A percentile compares a stretch with the other conserved stretches of the same genome.
Evolutionary conservation across 2,113 vertebrate genomes (phyloP).

Genomic region (Phylloscopus trochilus): DNA sequence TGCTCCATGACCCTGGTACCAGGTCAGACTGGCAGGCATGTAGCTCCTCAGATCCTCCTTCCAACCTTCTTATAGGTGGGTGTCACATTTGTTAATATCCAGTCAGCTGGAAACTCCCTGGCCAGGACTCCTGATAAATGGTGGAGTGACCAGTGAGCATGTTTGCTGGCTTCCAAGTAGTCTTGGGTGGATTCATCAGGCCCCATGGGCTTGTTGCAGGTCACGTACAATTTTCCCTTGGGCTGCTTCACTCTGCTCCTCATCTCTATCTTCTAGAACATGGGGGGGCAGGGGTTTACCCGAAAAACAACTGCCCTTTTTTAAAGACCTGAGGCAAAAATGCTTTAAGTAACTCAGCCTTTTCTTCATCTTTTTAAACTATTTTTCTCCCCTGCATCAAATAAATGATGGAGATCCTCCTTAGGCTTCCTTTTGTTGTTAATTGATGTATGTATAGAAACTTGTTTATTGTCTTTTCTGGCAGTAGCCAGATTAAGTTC

Average conservation of each 20-base stretch:
- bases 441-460: background rate
- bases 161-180: background rate
- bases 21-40: background rate
- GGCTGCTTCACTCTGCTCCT: background rate
- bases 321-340: background rate
- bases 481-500: background rate
- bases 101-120: background rate
- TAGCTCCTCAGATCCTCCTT: background rate
- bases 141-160: background rate
- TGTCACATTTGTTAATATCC: background rate
- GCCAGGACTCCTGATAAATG: background rate
- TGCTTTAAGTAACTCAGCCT: background rate
- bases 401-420: background rate
- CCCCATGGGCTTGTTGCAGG: background rate
- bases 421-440: background rate
- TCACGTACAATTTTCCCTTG: background rate
- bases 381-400: background rate
- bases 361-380: background rate
- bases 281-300: too few relatives aligned
- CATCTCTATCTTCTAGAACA: background rate
- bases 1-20: background rate
- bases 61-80: background rate
- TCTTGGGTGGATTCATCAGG: background rate
- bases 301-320: background rate
- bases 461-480: background rate